Percentiles rank a stretch among this genome's conserved stretches.
phyloP scores from a whole-genome alignment of 2,113 vertebrate species.

The Sinocyclocheilus anshuiensis region DNA sequence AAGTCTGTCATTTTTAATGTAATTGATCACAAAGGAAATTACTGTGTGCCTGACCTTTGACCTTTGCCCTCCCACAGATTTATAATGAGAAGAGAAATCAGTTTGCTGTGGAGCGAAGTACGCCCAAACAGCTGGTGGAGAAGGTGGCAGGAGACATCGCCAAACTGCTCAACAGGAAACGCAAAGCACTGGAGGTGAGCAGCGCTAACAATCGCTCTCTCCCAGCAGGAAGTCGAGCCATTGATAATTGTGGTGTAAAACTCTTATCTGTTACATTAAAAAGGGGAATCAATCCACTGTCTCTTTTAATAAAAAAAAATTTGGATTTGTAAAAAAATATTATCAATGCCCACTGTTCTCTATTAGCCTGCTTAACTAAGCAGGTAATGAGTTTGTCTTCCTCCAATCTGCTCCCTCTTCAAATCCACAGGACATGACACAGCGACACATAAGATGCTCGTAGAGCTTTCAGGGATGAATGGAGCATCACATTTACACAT shows the following conservation, averaged over 20 bases:
- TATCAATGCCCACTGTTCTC: slow-evolving; percentile 54
- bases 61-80: slow-evolving; percentile 79
- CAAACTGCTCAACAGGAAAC: slow-evolving; percentile 92
- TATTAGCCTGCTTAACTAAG: slow-evolving; percentile 63
- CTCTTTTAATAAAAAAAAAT: slow-evolving; percentile 59
- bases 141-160: slow-evolving; percentile 94
- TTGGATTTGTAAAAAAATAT: slow-evolving; percentile 61
- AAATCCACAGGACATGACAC: slow-evolving; percentile 44
- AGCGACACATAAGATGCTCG: background rate
- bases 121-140: slow-evolving; percentile 92
- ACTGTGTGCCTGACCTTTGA: slow-evolving; percentile 29
- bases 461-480: background rate
- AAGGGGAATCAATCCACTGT: slow-evolving; percentile 51
- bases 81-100: slow-evolving; percentile 93
- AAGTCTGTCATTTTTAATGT: background rate
- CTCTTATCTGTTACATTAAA: slow-evolving; percentile 57
- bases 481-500: background rate
- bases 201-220: slow-evolving; percentile 31
- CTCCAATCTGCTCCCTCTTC: slow-evolving; percentile 48
- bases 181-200: slow-evolving; percentile 94
- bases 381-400: slow-evolving; percentile 58
- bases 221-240: background rate
- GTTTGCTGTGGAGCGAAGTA: slow-evolving; percentile 93
- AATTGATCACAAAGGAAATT: background rate
- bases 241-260: slow-evolving; percentile 16